A percentile compares a stretch with the other conserved stretches of the same genome.
Conservation (phyloP, 2,888 invertebrate genomes). For the Myopa testacea region DNA sequence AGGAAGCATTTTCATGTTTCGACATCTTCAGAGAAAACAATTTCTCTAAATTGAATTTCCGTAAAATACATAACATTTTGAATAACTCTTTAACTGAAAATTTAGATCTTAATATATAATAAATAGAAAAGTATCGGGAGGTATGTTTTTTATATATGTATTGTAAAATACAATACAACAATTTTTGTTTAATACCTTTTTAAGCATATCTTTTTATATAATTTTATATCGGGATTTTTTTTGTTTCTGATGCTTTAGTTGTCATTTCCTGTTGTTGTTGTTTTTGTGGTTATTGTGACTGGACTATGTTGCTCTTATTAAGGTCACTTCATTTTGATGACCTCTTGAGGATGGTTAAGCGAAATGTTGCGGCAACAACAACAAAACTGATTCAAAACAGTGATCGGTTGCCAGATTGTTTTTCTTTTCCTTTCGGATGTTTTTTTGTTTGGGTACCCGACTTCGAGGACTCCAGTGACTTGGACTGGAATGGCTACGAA, state of each 20-base stretch:
- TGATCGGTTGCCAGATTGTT: background rate
- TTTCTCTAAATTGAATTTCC: too few species aligned
- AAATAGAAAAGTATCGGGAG: too few species aligned
- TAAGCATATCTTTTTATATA: background rate
- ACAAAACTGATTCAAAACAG: background rate
- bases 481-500: conserved; percentile 5
- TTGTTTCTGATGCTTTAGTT: background rate
- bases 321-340: conserved; percentile 28
- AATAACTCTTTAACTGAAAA: too few species aligned
- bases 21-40: too few species aligned
- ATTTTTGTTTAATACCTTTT: background rate
- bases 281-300: background rate
- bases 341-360: conserved; percentile 18
- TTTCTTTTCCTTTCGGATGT: background rate
- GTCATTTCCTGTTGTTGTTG: background rate
- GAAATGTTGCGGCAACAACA: background rate
- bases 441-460: background rate
- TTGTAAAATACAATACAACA: too few species aligned
- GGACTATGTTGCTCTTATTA: conserved; percentile 15
- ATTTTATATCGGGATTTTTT: conserved; percentile 11
- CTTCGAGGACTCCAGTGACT: background rate
- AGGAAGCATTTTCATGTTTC: too few species aligned
- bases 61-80: too few species aligned
- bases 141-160: too few species aligned
- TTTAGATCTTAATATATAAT: too few species aligned